phyloP scores from a whole-genome alignment of 2,113 vertebrate species.

The Saccopteryx leptura region DNA sequence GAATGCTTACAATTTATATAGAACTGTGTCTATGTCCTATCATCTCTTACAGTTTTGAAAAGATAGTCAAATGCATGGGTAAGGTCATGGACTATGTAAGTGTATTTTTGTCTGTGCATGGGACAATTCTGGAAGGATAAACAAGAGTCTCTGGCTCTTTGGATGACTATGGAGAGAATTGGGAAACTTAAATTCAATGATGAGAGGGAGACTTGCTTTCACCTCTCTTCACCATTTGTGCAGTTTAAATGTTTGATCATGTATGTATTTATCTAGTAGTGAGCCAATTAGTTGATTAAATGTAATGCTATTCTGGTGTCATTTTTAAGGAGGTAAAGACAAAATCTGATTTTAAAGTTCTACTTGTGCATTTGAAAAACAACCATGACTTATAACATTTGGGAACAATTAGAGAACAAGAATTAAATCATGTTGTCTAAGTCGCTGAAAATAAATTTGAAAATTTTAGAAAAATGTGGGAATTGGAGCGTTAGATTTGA shows the following conservation, averaged over 20 bases:
- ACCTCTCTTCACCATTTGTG: not conserved
- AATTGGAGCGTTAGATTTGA: not conserved
- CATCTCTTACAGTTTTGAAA: not conserved
- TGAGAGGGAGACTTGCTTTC: not conserved
- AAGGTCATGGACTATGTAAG: not conserved
- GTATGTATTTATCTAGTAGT: not conserved
- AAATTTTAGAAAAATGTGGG: not conserved
- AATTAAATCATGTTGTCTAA: not conserved
- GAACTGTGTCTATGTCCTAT: not conserved
- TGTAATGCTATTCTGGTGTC: not conserved
- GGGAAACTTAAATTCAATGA: not conserved
- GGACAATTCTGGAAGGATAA: not conserved
- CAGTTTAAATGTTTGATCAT: not conserved
- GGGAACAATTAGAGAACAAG: not conserved
- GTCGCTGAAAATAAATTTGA: not conserved
- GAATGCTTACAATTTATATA: not conserved
- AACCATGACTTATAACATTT: not conserved
- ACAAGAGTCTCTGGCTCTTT: not conserved
- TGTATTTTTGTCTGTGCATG: not conserved
- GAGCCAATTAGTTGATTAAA: not conserved
- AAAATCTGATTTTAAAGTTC: not conserved
- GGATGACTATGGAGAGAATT: not conserved
- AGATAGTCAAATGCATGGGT: not conserved
- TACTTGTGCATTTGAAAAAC: not conserved
- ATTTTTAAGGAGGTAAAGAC: slow-evolving; percentile 21